These are phyloP conservation scores for Crepidodera aurea DNA, from an alignment of 2,888 invertebrate genomes.

Conservation along the genomic window DNA sequence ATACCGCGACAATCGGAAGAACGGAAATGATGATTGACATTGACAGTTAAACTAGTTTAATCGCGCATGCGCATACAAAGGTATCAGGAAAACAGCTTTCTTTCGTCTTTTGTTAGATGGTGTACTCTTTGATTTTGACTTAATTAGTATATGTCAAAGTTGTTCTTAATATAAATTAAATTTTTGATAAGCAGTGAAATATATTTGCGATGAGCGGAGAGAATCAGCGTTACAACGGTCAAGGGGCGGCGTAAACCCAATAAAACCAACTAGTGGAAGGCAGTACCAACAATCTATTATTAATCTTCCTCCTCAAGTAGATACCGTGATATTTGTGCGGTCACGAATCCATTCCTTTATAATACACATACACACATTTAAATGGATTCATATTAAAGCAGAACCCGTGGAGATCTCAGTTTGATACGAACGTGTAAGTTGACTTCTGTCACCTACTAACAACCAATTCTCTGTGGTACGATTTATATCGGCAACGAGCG, in stretches of 20 bases:
- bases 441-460: constrained; percentile 52
- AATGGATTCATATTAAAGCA: constrained; percentile 52
- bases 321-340: constrained; percentile 44
- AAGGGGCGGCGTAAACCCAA: constrained; percentile 15
- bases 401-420: constrained; percentile 49
- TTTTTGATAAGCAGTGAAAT: no score
- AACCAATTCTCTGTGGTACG: constrained; percentile 47
- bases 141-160: no score
- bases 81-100: no score
- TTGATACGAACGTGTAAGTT: constrained; percentile 48
- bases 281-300: constrained; percentile 33
- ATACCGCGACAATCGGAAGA: no score
- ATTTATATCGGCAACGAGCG: constrained; percentile 42
- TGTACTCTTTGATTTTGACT: no score
- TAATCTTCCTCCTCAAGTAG: constrained; percentile 32
- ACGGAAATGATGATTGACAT: no score
- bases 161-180: no score
- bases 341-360: constrained; percentile 46
- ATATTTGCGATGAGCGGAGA: constrained; percentile 11
- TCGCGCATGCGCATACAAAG: no score
- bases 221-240: constrained; percentile 16
- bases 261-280: constrained; percentile 19
- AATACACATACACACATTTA: constrained; percentile 46
- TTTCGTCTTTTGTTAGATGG: no score
- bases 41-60: no score